Evolutionary conservation across 2,888 invertebrate species (phyloP), one percentile per base, ranked within the genome.

Genomic region (Willowsia nigromaculata): DNA sequence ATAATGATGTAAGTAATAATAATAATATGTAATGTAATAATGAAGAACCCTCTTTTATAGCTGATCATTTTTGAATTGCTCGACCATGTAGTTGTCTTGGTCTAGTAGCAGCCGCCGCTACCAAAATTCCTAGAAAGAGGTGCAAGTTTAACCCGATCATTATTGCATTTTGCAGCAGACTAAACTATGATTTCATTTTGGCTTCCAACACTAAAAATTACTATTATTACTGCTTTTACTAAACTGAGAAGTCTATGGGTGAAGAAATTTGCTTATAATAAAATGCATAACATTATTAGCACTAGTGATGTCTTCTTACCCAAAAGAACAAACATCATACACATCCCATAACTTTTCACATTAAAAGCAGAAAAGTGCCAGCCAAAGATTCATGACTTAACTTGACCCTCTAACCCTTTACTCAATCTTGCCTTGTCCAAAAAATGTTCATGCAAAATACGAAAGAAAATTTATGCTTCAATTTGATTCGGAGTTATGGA

Each of bases 1-100:
- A 83, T 83, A 65, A 83, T 83, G 59, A 82, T 65, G 43, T 65
- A 82, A 76, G 50, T 33, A 68, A 15, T 83, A 71, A 56, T 74
- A 74, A 84, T 74, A 40, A 71, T 84, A 74, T 85, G 85, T 74
- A 85, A 76, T 53, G 85, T 56, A 68, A 82, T 82, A 82, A 83
- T 47, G 50, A 85, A 85, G 84, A 30, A 74, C 85, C 74, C 76
- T 78, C 78, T 85, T 71, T 82, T 82, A 65, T 65, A 78, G 78
- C 56, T 56, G 78, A 53, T 56, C 78, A 78, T 78, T 78, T 78
- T 56, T 56, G 78, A 78, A 78, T 78, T 78, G 56, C 78, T 78
- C 53, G 56, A 37, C 53, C 78, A 56, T 78, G 53, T 56, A 33
- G 53, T 78, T 78, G 30, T n/a, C 18, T 18, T 22, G 83, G 50